Conservation (phyloP, 2,797 vertebrate genomes). For the Rhinogobio ventralis region DNA sequence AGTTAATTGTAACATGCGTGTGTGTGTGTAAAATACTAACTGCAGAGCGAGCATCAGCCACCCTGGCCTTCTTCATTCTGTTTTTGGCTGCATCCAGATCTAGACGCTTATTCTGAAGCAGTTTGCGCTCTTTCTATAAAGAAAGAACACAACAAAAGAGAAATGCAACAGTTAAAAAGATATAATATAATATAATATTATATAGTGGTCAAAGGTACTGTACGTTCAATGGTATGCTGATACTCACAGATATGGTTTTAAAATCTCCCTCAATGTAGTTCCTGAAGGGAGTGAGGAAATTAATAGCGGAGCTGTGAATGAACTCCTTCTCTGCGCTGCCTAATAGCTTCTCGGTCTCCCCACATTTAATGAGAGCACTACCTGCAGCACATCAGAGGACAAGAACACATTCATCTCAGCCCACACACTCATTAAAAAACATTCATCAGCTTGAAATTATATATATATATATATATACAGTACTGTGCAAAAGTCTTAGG, state of each 20-base stretch:
- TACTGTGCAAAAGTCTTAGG: too few relatives aligned
- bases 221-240: neutral
- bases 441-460: neutral
- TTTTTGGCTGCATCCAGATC: conserved; percentile 95
- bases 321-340: conserved; percentile 91
- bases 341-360: conserved; percentile 91
- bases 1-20: neutral
- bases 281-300: conserved; percentile 92
- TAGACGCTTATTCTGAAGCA: conserved; percentile 93
- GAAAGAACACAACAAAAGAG: neutral
- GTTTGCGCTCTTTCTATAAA: conserved; percentile 88
- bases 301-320: conserved; percentile 90
- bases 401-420: neutral
- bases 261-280: conserved; percentile 94
- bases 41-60: conserved; percentile 87
- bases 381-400: conserved; percentile 75
- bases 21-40: conserved; percentile 80
- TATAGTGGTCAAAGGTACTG: neutral
- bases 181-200: neutral
- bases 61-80: conserved; percentile 90
- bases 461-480: too few relatives aligned
- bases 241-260: conserved; percentile 89
- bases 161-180: neutral
- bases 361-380: conserved; percentile 90
- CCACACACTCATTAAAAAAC: neutral